phyloP scores from a whole-genome alignment of 2,797 vertebrate genomes.

The Gobio occitaniae region DNA sequence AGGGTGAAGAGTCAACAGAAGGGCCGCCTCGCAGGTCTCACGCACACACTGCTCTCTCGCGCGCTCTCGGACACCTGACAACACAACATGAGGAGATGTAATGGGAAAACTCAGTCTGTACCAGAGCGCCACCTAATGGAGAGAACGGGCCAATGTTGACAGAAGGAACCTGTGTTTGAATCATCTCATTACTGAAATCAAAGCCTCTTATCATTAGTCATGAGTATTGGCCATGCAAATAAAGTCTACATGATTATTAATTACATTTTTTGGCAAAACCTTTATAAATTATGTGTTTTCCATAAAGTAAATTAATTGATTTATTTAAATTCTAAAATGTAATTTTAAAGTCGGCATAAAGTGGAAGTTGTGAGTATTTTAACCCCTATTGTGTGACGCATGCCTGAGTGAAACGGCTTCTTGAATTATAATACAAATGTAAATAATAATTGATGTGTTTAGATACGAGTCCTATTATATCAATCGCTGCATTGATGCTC shows the following conservation, averaged over 20 bases:
- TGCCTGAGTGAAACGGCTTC: neutral
- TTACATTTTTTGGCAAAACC: no score
- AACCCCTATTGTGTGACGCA: neutral
- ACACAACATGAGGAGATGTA: neutral
- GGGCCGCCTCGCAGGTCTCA: constrained; percentile 85
- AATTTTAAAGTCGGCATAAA: neutral
- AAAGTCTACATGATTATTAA: no score
- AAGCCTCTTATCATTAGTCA: neutral
- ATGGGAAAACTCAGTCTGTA: neutral
- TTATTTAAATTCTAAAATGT: no score
- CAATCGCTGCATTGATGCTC: neutral
- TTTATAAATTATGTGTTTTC: neutral
- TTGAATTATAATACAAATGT: no score
- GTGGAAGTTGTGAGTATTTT: no score
- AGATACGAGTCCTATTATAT: neutral
- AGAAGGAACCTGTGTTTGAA: neutral
- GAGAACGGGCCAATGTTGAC: neutral
- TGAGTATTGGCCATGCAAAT: neutral
- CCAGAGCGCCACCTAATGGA: constrained; percentile 63
- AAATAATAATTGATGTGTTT: neutral
- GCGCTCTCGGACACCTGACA: constrained; percentile 83
- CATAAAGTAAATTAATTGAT: neutral
- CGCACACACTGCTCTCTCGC: constrained; percentile 86
- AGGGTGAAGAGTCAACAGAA: constrained; percentile 85
- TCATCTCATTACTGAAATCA: neutral